A percentile compares a stretch with the other conserved stretches of the same genome.
Evolutionary conservation across 2,888 invertebrate genomes (phyloP).

Genomic region (Leptinotarsa haldemani): DNA sequence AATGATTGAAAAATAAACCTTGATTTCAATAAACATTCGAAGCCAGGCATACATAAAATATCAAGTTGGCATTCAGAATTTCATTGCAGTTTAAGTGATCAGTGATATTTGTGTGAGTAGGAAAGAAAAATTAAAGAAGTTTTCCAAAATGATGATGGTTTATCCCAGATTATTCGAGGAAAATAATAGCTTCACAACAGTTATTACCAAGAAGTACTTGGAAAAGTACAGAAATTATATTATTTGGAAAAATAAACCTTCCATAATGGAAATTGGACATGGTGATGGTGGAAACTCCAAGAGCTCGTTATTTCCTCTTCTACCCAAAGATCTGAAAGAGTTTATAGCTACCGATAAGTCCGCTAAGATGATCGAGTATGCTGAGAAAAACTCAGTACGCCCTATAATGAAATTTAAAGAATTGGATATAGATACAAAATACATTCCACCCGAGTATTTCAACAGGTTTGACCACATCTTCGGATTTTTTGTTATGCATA

Average conservation of each 20-base stretch:
- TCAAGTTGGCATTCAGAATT: too few species aligned
- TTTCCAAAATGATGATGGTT: neutral
- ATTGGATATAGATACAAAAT: slow-evolving; percentile 69
- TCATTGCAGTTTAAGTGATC: neutral
- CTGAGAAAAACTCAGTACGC: slow-evolving; percentile 67
- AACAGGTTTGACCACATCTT: slow-evolving; percentile 73
- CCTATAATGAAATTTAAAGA: slow-evolving; percentile 65
- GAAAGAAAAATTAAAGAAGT: neutral
- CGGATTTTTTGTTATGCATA: slow-evolving; percentile 79
- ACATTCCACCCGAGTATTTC: slow-evolving; percentile 65
- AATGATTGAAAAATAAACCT: too few species aligned
- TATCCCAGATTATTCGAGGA: neutral
- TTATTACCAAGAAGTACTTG: neutral
- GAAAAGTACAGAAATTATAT: slow-evolving; percentile 15
- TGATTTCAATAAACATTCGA: too few species aligned
- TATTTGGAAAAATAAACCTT: slow-evolving; percentile 19
- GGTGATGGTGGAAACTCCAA: slow-evolving; percentile 75
- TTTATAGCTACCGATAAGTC: slow-evolving; percentile 78
- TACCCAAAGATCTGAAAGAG: slow-evolving; percentile 67
- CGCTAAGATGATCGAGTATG: slow-evolving; percentile 76
- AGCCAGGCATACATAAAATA: too few species aligned
- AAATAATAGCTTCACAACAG: neutral
- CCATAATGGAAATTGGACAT: slow-evolving; percentile 72
- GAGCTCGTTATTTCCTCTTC: slow-evolving; percentile 68
- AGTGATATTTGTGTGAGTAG: neutral